Conservation (phyloP, 35 echinoderm and acorn worm genomes). For the Apostichopus parvimensis region DNA sequence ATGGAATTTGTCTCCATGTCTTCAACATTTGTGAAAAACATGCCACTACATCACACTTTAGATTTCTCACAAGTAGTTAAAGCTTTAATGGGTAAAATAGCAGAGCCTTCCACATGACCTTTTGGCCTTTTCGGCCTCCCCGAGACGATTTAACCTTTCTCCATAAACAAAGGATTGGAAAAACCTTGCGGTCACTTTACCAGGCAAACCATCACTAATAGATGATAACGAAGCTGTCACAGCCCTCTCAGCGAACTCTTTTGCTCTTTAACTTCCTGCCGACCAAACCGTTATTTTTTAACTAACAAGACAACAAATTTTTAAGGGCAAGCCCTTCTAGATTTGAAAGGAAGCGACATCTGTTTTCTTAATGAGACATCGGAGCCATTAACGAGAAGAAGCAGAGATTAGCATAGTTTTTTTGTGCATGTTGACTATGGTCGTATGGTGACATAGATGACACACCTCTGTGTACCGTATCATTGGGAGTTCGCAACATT, state of each 20-base stretch:
- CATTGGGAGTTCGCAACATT: neutral
- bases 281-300: constrained; percentile 22
- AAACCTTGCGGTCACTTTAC: neutral
- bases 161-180: neutral
- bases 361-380: constrained; percentile 41
- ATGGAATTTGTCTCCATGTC: neutral
- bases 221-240: neutral
- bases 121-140: neutral
- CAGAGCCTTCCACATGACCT: neutral
- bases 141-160: too few species aligned
- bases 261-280: constrained; percentile 20
- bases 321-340: constrained; percentile 9
- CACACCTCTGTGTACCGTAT: neutral
- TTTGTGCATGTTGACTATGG: neutral
- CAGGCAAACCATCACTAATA: neutral
- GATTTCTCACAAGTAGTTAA: neutral
- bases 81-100: neutral
- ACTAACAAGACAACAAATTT: constrained; percentile 1
- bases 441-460: neutral
- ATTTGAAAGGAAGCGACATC: constrained; percentile 15
- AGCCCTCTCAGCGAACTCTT: neutral
- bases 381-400: neutral
- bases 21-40: neutral
- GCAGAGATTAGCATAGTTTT: neutral
- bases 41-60: neutral